A percentile compares a stretch with the other conserved stretches of the same genome.
These are phyloP conservation scores for Pygoscelis antarcticus DNA, from an alignment of 2,113 vertebrate species.

Conservation along the genomic window DNA sequence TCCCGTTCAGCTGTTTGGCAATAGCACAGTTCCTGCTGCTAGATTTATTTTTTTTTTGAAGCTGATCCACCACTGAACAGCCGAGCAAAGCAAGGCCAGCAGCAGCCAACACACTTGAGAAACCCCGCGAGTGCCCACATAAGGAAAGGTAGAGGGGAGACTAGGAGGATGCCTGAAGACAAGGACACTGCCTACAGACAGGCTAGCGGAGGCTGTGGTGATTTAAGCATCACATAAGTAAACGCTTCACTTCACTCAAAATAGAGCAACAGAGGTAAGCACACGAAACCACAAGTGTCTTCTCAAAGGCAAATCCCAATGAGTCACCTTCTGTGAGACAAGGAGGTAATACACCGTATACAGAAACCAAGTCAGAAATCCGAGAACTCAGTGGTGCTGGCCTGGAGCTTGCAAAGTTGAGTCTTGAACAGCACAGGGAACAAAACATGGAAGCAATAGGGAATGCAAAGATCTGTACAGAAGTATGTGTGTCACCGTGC, in stretches of 20 bases:
- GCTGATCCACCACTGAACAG: background rate
- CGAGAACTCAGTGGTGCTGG: background rate
- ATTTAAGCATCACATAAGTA: background rate
- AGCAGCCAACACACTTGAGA: background rate
- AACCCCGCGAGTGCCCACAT: background rate
- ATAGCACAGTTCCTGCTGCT: background rate
- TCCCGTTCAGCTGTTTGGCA: constrained; percentile 35
- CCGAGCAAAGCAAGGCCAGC: background rate
- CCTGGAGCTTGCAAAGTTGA: background rate
- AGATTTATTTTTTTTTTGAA: background rate
- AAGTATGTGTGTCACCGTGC: too few relatives aligned
- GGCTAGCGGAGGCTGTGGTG: too few relatives aligned
- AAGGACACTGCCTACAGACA: background rate
- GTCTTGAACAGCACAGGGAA: background rate
- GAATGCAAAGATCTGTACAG: background rate
- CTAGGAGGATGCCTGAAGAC: background rate
- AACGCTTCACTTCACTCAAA: background rate
- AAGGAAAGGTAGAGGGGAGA: background rate
- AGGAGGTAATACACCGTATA: rapidly evolving
- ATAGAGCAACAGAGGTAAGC: background rate
- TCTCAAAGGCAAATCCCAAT: background rate
- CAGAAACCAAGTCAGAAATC: background rate
- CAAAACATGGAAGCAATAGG: rapidly evolving
- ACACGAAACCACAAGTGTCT: background rate
- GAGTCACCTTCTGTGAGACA: rapidly evolving